These are phyloP conservation scores for Aradophagus sp. DNA, from an alignment of 1,140 invertebrate genomes.

Conservation along the genomic window DNA sequence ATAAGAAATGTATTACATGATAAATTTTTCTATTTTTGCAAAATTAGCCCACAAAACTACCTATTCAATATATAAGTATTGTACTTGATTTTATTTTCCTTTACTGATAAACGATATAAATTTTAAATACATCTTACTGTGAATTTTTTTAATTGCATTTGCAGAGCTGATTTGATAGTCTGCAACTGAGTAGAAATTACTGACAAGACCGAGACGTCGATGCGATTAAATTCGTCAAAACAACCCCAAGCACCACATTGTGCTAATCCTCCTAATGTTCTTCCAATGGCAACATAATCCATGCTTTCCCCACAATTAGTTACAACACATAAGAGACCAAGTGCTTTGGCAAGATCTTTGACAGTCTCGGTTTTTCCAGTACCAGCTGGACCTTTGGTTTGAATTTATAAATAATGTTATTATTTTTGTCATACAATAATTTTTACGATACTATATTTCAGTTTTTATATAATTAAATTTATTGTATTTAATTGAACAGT, in stretches of 20 bases:
- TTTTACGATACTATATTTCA: no score
- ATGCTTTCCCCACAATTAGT: slow-evolving; percentile 95
- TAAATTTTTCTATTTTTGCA: no score
- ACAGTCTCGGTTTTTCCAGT: slow-evolving; percentile 95
- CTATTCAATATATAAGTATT: no score
- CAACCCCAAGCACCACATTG: slow-evolving; percentile 90
- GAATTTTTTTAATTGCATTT: slow-evolving; percentile 79
- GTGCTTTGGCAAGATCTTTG: slow-evolving; percentile 91
- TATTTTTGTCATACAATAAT: no score
- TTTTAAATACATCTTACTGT: slow-evolving; percentile 4
- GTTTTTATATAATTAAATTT: no score
- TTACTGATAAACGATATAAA: no score
- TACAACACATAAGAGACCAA: slow-evolving; percentile 90
- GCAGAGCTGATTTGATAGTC: slow-evolving; percentile 88
- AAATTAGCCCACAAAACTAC: no score
- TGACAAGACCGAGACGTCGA: slow-evolving; percentile 91
- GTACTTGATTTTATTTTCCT: no score
- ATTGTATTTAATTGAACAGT: no score
- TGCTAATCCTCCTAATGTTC: slow-evolving; percentile 84
- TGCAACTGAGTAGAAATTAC: slow-evolving; percentile 94
- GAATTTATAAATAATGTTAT: no score
- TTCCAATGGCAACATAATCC: slow-evolving; percentile 90
- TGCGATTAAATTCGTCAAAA: slow-evolving; percentile 94
- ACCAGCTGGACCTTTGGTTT: slow-evolving; percentile 82
- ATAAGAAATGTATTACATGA: no score